phyloP scores from a whole-genome alignment of 2,797 vertebrate genomes.

The Parotocinclus haroldoi region DNA sequence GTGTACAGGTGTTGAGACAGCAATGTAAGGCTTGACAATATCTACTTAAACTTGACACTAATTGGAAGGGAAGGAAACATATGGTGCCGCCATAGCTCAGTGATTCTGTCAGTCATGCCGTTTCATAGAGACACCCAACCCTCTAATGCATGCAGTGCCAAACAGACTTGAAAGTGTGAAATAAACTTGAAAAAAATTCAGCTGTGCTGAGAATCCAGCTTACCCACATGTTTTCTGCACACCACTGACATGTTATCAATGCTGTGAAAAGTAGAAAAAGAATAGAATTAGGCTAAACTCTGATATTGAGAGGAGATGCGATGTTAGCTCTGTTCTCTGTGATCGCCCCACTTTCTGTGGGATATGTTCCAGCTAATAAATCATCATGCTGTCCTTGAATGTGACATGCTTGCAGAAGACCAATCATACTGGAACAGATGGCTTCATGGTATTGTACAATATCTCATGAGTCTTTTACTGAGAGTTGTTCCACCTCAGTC shows the following conservation, averaged over 20 bases:
- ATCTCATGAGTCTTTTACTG: slow-evolving; percentile 17
- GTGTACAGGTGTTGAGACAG: slow-evolving; percentile 30
- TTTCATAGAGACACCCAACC: slow-evolving; percentile 54
- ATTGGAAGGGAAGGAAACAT: slow-evolving; percentile 69
- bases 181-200: slow-evolving; percentile 30
- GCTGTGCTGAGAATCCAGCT: not conserved
- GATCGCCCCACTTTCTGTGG: slow-evolving; percentile 19
- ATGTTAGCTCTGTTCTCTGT: slow-evolving; percentile 8
- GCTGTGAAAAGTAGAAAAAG: slow-evolving; percentile 3
- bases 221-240: slow-evolving; percentile 22
- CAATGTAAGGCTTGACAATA: slow-evolving; percentile 53
- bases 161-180: slow-evolving; percentile 29
- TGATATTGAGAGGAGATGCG: slow-evolving; percentile 16
- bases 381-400: slow-evolving; percentile 26
- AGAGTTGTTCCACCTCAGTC: slow-evolving; percentile 12
- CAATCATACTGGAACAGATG: slow-evolving; percentile 35
- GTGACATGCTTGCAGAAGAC: slow-evolving; percentile 34
- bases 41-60: slow-evolving; percentile 62
- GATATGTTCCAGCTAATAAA: slow-evolving; percentile 33
- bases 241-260: slow-evolving; percentile 12
- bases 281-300: not conserved
- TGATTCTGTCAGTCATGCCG: slow-evolving; percentile 68
- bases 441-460: slow-evolving; percentile 28
- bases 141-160: slow-evolving; percentile 36
- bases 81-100: slow-evolving; percentile 57